Base-by-base conservation (phyloP, 2,797 vertebrate genomes). In the Chanos chanos region DNA sequence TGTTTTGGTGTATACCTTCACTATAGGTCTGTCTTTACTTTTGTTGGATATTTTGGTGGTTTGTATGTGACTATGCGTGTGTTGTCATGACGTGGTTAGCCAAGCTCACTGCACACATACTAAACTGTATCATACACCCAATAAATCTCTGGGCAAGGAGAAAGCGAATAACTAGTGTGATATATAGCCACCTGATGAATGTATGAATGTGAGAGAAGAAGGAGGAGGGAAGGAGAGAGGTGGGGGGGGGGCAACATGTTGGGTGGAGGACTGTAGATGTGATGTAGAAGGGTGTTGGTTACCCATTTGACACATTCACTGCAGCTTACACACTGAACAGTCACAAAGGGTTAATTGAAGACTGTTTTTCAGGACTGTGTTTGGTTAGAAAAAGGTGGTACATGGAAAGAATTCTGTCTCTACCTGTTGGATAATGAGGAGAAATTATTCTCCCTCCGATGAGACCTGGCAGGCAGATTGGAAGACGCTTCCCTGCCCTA, bases 401-500 rank as follows among this genome's bases (percentile, higher is more conserved):
- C 70, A 77, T 85, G 92, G 90, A 93, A 93, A 93, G 84, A 89
- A 88, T 87, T 87, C 80, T 85, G 84, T 85, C 85, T 91, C 90
- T 93, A 93, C 90, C 89, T 92, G 86, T 83, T 89, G 87, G 55
- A 86, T 93, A 95, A 94, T 90, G 90, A 93, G 91, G 86, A 89
- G 86, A 93, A 96, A 93, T 94, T 90, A 92, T 91, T 79, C 80
- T 86, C 85, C 78, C 78, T 86, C 78, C 78, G 75, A 87, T 85
- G 87, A 83, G 78, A 83, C 50, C 85, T 86, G 61, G 75, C 68
- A 75, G 61, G 74, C 80, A 84, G 87, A 87, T 79, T 86, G 80
- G 66, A 82, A 86, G 82, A 73, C 82, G 80, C 60, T 78, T 78
- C 72, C 27, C 40, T 77, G 80, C 80, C 74, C 80, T 82, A 71